A percentile compares a stretch with the other conserved stretches of the same genome.
phyloP scores from a whole-genome alignment of 2,888 invertebrate genomes.

The Diarsia rubi region DNA sequence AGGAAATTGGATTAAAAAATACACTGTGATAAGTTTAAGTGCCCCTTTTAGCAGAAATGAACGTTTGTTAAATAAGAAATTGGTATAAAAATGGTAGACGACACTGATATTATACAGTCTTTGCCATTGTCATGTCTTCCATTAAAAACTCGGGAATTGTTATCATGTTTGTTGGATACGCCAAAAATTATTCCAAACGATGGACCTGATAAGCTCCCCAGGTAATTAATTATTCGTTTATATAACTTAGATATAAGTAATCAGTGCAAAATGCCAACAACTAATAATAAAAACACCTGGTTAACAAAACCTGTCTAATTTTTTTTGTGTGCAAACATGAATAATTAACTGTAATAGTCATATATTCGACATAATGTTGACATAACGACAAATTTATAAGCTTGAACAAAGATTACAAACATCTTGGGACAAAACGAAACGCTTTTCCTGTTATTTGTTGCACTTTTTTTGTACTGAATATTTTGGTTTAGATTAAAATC shows the following conservation, averaged over 20 bases:
- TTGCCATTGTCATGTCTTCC: conserved; percentile 85
- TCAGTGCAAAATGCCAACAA: conserved; percentile 14
- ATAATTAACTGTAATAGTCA: conserved; percentile 9
- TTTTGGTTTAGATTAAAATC: neutral
- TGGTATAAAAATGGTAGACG: conserved; percentile 63
- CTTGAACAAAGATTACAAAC: neutral
- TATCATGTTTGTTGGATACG: conserved; percentile 92
- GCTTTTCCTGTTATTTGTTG: conserved; percentile 12
- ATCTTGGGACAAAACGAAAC: neutral
- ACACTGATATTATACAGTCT: conserved; percentile 77
- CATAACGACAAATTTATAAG: conserved; percentile 6
- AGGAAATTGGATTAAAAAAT: conserved; percentile 27
- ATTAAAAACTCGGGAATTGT: conserved; percentile 83
- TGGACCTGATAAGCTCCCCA: conserved; percentile 79
- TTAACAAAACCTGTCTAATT: conserved; percentile 14
- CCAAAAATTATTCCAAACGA: conserved; percentile 92
- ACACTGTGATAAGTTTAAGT: conserved; percentile 29
- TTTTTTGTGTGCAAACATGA: conserved; percentile 41
- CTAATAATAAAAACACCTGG: neutral
- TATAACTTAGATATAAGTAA: neutral
- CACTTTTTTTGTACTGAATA: neutral
- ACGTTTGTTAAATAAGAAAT: conserved; percentile 31
- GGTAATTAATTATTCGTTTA: conserved; percentile 67
- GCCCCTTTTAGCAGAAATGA: conserved; percentile 43
- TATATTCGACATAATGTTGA: conserved; percentile 10